These are phyloP conservation scores for Rhynchonema sp. DNA, from an alignment of 2,888 invertebrate genomes.

Conservation along the genomic window DNA sequence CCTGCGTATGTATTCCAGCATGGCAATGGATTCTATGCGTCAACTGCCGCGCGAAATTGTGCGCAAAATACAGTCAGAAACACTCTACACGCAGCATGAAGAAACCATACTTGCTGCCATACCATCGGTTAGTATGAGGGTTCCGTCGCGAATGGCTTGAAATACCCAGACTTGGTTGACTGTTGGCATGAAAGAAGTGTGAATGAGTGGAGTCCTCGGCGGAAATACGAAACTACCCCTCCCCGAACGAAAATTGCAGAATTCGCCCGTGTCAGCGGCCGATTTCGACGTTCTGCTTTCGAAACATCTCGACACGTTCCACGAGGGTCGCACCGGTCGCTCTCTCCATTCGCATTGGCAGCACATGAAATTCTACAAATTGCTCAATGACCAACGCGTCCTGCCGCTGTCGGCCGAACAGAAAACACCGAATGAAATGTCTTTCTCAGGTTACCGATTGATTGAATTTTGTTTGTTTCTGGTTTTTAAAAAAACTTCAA, in stretches of 20 bases:
- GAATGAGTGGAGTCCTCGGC: no score
- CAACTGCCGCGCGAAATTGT: conserved; percentile 78
- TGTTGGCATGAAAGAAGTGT: no score
- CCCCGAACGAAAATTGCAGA: no score
- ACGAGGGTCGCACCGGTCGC: conserved; percentile 63
- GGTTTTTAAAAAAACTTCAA: neutral
- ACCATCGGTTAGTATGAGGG: conserved; percentile 54
- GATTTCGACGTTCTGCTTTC: neutral
- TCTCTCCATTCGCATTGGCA: conserved; percentile 70
- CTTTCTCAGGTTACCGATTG: neutral
- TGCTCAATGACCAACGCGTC: conserved; percentile 59
- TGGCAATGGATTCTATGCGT: conserved; percentile 56
- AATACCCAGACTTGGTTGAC: no score
- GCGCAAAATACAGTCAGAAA: conserved; percentile 62
- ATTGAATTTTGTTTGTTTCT: no score
- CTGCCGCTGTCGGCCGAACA: neutral
- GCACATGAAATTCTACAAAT: conserved; percentile 66
- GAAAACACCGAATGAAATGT: conserved; percentile 1
- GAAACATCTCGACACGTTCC: conserved; percentile 34
- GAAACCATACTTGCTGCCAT: conserved; percentile 63
- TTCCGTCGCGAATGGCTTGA: no score
- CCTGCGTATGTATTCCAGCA: neutral
- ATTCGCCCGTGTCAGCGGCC: neutral
- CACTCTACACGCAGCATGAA: conserved; percentile 69
- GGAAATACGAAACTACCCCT: no score